Evolutionary conservation across 2,797 vertebrate genomes (phyloP), one percentile per base, ranked within the genome.

Genomic region (Lycodopsis pacificus): DNA sequence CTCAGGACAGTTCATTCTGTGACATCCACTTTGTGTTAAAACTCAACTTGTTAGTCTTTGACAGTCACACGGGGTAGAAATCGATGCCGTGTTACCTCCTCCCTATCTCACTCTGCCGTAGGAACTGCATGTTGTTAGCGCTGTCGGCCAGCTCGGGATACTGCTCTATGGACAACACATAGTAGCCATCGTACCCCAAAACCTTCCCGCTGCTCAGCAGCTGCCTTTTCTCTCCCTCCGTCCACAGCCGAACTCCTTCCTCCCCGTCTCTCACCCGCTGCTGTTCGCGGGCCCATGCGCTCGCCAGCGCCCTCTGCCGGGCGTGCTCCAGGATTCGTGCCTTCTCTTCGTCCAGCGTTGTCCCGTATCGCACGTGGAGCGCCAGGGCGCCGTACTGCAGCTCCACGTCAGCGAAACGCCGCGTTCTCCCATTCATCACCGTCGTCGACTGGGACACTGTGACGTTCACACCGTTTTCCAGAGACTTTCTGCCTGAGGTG

Each of bases 61-160:
- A 85, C 81, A 86, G 86, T 80, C 80, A 36, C 48, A 14, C 49
- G 22, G 40, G 54, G 40, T 38, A 58, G 5, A 40, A 44, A 3
- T 51, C 69, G 56, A 85, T 82, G 95, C 93, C 92, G 91, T 96
- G 98, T 99, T 99, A 99, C 98, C 98, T 99, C 94, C 96, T 97
- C 71, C 98, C 98, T 90, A 99, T 99, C 93, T 99, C 98, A 14
- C 97, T 99, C 96, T 99, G 98, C 88, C 98, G 95, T 85, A 99
- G 95, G 93, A 99, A 99, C 94, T 99, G 98, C 92, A 99, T 97
- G 93, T 99, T 99, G 94, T 98, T 99, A 71, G 97, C 97, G 30
- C 97, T 99, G 96, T 99, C 98, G 17, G 98, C 98, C 76, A 99
- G 95, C 95, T 99, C 98, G 0, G 98, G 97, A 95, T 99, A 99